A percentile compares a stretch with the other conserved stretches of the same genome.
Evolutionary conservation across 2,797 vertebrate species (phyloP).

Genomic region (Hyperoplus immaculatus): DNA sequence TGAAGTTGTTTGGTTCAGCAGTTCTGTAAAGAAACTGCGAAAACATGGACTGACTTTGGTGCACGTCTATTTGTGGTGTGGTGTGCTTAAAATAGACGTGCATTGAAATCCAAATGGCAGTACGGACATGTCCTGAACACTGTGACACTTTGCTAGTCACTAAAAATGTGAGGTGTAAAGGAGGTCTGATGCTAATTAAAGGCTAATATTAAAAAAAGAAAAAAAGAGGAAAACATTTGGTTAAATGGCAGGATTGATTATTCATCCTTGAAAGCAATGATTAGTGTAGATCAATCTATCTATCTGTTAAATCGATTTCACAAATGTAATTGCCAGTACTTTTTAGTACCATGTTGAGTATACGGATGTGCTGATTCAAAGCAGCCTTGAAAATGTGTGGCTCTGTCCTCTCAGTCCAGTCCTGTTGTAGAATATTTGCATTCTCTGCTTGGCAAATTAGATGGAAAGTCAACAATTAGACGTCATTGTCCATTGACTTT

Average conservation of each 20-base stretch:
- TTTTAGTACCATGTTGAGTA: not conserved
- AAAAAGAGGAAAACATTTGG: not conserved
- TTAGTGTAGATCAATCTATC: not conserved
- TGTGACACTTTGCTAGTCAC: not conserved
- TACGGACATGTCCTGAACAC: too few species aligned
- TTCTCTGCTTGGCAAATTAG: slow-evolving; percentile 9
- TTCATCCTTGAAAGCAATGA: not conserved
- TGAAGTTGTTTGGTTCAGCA: too few species aligned
- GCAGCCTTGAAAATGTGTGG: not conserved
- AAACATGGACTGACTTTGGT: too few species aligned
- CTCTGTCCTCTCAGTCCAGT: not conserved
- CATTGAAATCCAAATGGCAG: too few species aligned
- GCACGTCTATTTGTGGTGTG: too few species aligned
- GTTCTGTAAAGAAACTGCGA: too few species aligned
- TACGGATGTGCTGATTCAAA: not conserved
- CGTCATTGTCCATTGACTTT: slow-evolving; percentile 19
- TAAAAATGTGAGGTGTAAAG: not conserved
- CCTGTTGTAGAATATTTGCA: slow-evolving; percentile 5
- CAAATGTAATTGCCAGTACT: not conserved
- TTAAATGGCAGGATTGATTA: not conserved
- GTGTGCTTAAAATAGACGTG: too few species aligned
- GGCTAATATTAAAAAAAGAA: not conserved
- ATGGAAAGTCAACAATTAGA: slow-evolving; percentile 14
- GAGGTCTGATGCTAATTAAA: not conserved
- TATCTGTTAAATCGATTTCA: not conserved